Conservation (phyloP, 2,113 vertebrate species). For the Anguilla rostrata region DNA sequence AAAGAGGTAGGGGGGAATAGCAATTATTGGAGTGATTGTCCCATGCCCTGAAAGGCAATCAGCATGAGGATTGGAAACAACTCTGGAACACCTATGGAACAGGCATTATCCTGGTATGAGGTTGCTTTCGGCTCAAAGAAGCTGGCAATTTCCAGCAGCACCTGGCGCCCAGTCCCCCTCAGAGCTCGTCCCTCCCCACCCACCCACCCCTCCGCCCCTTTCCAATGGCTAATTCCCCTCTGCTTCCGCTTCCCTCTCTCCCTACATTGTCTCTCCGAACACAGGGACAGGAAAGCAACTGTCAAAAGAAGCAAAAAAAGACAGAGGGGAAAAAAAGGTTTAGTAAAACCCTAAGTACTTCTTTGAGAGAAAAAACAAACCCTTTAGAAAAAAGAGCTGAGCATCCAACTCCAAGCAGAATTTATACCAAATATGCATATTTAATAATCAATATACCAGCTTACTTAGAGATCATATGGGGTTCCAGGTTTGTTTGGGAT, state of each 20-base stretch:
- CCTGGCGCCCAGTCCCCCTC: slow-evolving; percentile 7
- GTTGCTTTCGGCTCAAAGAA: background rate
- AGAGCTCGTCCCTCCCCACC: background rate
- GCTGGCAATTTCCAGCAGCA: slow-evolving; percentile 8
- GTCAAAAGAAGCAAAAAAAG: background rate
- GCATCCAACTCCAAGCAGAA: background rate
- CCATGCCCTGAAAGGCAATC: background rate
- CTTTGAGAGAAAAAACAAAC: background rate
- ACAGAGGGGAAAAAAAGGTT: background rate
- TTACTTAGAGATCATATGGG: background rate
- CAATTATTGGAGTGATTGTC: slow-evolving; percentile 4
- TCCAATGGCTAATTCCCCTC: background rate
- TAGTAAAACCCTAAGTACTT: background rate
- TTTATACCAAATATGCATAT: background rate
- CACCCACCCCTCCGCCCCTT: background rate
- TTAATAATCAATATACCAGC: background rate
- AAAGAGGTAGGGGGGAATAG: background rate
- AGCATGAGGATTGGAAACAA: background rate
- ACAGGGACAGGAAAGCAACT: background rate
- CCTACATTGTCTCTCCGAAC: background rate
- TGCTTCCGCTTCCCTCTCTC: background rate
- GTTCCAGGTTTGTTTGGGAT: background rate
- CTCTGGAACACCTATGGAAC: background rate
- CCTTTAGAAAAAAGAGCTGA: background rate
- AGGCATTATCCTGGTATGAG: slow-evolving; percentile 8